These are phyloP conservation scores for Steatocranus sp. DNA, from an alignment of 2,797 vertebrate species.

Conservation along the genomic window DNA sequence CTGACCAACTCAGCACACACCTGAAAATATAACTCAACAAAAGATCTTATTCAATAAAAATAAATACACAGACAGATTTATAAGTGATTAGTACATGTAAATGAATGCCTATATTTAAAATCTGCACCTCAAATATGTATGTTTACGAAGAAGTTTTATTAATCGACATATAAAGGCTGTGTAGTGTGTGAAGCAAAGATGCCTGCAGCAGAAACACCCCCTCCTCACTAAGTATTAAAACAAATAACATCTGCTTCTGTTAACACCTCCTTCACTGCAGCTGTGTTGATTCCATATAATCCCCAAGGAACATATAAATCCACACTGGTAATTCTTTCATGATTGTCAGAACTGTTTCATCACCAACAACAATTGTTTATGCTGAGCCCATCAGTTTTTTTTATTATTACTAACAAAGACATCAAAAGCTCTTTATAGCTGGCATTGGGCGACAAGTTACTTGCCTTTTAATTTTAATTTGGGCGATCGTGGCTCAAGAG, in stretches of 20 bases:
- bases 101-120: neutral
- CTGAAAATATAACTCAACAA: neutral
- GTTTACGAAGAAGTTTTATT: slow-evolving; percentile 7
- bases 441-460: neutral
- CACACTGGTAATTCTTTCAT: slow-evolving; percentile 22
- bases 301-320: slow-evolving; percentile 46
- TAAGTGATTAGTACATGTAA: neutral
- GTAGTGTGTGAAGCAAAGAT: neutral
- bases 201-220: neutral
- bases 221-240: slow-evolving; percentile 42
- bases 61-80: neutral
- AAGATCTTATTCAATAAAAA: neutral
- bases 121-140: neutral
- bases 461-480: neutral
- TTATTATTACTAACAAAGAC: slow-evolving; percentile 5
- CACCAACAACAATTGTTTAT: slow-evolving; percentile 29
- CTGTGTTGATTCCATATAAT: slow-evolving; percentile 64
- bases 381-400: neutral
- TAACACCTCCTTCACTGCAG: slow-evolving; percentile 57
- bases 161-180: neutral
- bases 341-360: slow-evolving; percentile 52
- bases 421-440: neutral
- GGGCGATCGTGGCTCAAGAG: too few species aligned
- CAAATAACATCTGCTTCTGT: slow-evolving; percentile 68
- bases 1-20: neutral